Evolutionary conservation across 2,797 vertebrate species (phyloP).

Genomic region (Ibycter americanus): DNA sequence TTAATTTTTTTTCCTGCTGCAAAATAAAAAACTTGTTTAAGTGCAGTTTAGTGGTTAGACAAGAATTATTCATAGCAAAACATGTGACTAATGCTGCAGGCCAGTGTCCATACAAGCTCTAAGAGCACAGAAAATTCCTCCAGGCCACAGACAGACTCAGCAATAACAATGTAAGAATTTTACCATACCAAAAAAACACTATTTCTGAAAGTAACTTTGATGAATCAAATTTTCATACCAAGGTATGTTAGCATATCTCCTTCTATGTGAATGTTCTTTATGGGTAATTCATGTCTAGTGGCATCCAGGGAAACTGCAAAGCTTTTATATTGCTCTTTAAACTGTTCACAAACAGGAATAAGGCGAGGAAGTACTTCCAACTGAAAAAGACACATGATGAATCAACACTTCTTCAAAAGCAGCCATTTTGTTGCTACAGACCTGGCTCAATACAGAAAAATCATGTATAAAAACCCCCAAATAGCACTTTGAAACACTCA

Average conservation of each 20-base stretch:
- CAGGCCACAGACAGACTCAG: not conserved
- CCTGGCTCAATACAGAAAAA: not conserved
- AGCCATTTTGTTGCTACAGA: not conserved
- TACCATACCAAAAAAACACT: not conserved
- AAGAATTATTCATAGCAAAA: not conserved
- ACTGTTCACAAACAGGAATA: slow-evolving; percentile 62
- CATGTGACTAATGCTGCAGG: not conserved
- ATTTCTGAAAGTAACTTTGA: not conserved
- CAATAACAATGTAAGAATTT: not conserved
- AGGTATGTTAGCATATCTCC: slow-evolving; percentile 78
- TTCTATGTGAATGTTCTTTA: slow-evolving; percentile 81
- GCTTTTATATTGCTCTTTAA: slow-evolving; percentile 81
- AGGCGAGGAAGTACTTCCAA: slow-evolving; percentile 77
- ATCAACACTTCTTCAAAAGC: not conserved
- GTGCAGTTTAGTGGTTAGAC: not conserved
- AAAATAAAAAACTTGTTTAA: not conserved
- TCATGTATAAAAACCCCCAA: rapidly evolving
- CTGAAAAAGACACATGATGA: slow-evolving; percentile 65
- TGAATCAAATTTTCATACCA: slow-evolving; percentile 72
- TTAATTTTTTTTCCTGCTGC: not conserved
- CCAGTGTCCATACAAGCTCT: not conserved
- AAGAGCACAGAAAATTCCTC: not conserved
- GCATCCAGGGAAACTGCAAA: slow-evolving; percentile 86
- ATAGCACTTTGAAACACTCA: not conserved
- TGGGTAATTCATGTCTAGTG: slow-evolving; percentile 83